phyloP scores from a whole-genome alignment of 1,140 invertebrate genomes.

The Drosophila kepulauana region DNA sequence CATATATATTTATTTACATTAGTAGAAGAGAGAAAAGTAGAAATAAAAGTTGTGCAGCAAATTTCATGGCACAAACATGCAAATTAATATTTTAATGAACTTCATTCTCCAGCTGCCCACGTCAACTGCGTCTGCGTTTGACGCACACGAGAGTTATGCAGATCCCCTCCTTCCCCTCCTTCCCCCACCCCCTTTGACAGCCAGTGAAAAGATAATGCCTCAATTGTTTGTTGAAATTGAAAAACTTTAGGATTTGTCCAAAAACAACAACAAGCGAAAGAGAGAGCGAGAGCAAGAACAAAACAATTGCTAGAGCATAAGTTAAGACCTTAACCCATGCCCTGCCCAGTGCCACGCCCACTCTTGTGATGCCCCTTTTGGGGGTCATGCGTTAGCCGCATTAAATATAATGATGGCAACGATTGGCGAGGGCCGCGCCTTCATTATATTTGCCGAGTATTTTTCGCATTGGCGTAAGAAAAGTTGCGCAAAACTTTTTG shows the following conservation, averaged over 20 bases:
- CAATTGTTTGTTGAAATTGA: constrained; percentile 82
- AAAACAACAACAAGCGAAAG: not conserved
- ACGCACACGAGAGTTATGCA: constrained; percentile 26
- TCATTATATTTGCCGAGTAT: constrained; percentile 68
- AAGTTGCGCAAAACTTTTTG: constrained; percentile 73
- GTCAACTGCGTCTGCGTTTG: constrained; percentile 18
- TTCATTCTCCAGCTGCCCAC: constrained; percentile 20
- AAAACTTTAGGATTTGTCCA: constrained; percentile 68
- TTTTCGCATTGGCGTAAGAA: constrained; percentile 73
- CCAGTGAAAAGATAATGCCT: constrained; percentile 68
- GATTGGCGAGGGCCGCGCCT: constrained; percentile 60
- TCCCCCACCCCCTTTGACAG: not conserved
- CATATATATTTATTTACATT: not conserved
- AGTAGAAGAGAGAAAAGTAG: not conserved
- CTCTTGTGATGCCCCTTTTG: not conserved
- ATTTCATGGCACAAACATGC: constrained; percentile 64
- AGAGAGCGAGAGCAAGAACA: not conserved
- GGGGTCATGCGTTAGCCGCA: constrained; percentile 69
- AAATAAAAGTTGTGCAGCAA: constrained; percentile 32
- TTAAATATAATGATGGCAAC: constrained; percentile 80
- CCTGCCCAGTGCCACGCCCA: not conserved
- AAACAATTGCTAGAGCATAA: constrained; percentile 57
- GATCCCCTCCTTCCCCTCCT: not conserved
- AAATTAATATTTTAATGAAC: constrained; percentile 83
- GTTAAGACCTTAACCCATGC: constrained; percentile 43